These are phyloP conservation scores for Luehdorfia chinensis DNA, from an alignment of 1,140 invertebrate genomes.

Conservation along the genomic window DNA sequence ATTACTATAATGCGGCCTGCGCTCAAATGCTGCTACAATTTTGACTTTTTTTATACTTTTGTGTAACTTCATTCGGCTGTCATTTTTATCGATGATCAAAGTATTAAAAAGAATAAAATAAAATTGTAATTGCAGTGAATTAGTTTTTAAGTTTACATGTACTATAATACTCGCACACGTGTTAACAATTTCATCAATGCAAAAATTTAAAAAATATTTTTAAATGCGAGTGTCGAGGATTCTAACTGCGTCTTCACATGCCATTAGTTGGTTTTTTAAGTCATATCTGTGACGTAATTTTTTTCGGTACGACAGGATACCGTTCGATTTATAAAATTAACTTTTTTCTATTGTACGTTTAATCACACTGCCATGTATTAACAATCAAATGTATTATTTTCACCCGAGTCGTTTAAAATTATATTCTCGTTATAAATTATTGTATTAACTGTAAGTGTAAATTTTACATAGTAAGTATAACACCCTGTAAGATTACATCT, in stretches of 20 bases:
- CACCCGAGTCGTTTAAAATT: constrained; percentile 22
- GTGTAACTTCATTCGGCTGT: background rate
- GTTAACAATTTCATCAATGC: no score
- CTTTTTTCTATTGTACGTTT: no score
- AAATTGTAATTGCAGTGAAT: constrained; percentile 4
- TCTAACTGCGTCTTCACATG: no score
- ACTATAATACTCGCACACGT: constrained; percentile 5
- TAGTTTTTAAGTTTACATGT: constrained; percentile 8
- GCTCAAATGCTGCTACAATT: no score
- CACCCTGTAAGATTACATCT: constrained; percentile 24
- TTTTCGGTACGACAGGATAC: no score
- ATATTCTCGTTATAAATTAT: constrained; percentile 30
- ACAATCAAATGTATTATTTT: constrained; percentile 18
- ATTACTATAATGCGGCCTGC: no score
- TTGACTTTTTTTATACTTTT: background rate
- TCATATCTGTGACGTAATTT: no score
- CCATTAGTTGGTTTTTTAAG: no score
- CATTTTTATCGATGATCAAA: background rate
- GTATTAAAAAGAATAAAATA: constrained; percentile 4
- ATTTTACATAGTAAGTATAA: constrained; percentile 37
- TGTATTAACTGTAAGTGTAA: constrained; percentile 45
- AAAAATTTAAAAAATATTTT: no score
- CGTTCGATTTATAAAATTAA: background rate
- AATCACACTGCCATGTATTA: constrained; percentile 42
- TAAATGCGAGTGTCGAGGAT: no score